Base-by-base conservation (phyloP, 2,888 invertebrate species). In the Zygothrica quintamaculata region DNA sequence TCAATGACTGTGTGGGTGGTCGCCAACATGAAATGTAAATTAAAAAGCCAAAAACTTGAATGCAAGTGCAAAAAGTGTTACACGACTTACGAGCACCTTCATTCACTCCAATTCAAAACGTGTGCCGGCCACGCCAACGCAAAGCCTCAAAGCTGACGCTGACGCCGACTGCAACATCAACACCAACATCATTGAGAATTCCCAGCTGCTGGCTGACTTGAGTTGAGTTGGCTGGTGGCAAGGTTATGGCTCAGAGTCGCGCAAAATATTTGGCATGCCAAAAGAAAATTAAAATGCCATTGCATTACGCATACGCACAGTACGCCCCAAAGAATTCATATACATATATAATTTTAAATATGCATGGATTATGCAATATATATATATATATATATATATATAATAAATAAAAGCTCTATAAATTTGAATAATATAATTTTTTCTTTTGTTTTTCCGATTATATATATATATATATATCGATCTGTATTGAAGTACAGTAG, bases 101-200 rank as follows among this genome's bases (percentile, higher is more conserved):
- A 80, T 80, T 86, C 87, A 86, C 87, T 80, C 81, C 59, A 80
- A 86, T 80, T 84, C 81, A 81, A 80, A 80, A 86, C 79, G 79
- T 86, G 79, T 77, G 70, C 81, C 79, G 65, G 48, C 53, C 15
- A 75, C 77, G 69, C 76, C 76, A 68, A 86, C 75, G 68, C 47
- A 43, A 60, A 40, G n/a, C 77, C 37, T 8, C 40, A 42, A 40
- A 56, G 48, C 9, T 7, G 25, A 53, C 53, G 8, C 7, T 33
- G 25, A 62, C 62, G 9, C 7, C 29, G 29, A 29, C 29, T 7
- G 29, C 29, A 2, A 62, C 81, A 70, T 62, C 74, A 60, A 48
- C 55, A 58, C 56, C 51, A 29, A 48, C 55, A 58, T 52, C 51
- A 52, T 39, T 71, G 72, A 68, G 79, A 85, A 79, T 82, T 78